Base-by-base conservation (phyloP, 2,113 vertebrate species). In the Hippoglossus stenolepis region DNA sequence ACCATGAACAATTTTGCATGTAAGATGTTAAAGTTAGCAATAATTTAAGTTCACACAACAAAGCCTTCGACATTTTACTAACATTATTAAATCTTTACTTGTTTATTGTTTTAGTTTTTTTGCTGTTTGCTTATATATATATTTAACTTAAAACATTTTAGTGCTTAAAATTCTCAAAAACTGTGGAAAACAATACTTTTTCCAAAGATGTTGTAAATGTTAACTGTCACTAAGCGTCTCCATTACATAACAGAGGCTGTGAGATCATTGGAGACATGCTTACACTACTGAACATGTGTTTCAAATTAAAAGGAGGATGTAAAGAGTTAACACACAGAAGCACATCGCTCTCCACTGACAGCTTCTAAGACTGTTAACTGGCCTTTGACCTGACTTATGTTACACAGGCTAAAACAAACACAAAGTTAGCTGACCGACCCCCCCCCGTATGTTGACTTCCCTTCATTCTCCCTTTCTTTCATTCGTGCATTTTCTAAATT, bases 321-420 rank as follows among this genome's bases (percentile, higher is more conserved):
- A 75, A 86, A 78, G 73, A 56, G 64, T 85, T 76, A 86, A 84
- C 74, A 78, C 84, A 85, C 86, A 67, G 74, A 63, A 86, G 80
- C 86, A 82, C 83, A 84, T 88, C 69, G 17, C 31, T 87, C 77
- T 78, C 73, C 65, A 40, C 65, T 86, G 87, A 88, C 80, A 89
- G 67, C 64, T 17, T 73, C 73, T 70, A 84, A 79, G 85, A 91
- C 85, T 85, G 84, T 62, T 45, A 15, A 6, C 70, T 77, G 66
- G 91, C 89, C 89, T 89, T 79, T 88, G 87, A 80, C 82, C 85
- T 60, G 70, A 80, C 78, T 70, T 57, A 12, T 56, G 80, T 80
- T 68, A 65, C 67, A 57, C 28, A 63, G 71, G 80, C 82, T 80
- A 26, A 81, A 80, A 78, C 87, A 74, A 63, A 73, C 71, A 73